A percentile compares a stretch with the other conserved stretches of the same genome.
Conservation (phyloP, 2,113 vertebrate species). For the Scytalopus superciliaris region DNA sequence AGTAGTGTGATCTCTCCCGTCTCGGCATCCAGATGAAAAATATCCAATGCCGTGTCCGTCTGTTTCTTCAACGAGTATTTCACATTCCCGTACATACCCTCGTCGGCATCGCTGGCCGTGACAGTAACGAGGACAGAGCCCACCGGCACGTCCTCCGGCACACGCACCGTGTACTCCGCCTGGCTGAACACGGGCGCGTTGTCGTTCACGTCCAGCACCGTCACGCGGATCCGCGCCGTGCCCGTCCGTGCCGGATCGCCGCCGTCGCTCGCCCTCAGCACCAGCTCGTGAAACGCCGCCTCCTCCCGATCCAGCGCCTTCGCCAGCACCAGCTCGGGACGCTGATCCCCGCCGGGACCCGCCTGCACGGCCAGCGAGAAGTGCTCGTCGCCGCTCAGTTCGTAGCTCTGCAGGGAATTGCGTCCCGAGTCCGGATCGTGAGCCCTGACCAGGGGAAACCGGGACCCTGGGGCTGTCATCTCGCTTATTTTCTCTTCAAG, state of each 20-base stretch:
- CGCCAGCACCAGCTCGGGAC: slow-evolving; percentile 77
- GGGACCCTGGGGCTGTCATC: no score
- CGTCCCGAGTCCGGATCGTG: no score
- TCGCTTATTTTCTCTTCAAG: no score
- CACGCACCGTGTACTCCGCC: neutral
- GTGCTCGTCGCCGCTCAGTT: no score
- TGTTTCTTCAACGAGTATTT: neutral
- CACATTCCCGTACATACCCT: no score
- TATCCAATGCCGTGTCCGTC: no score
- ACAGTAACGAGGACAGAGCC: no score
- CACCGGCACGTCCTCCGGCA: neutral
- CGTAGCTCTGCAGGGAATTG: no score
- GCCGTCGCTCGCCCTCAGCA: slow-evolving; percentile 67
- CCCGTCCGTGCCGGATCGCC: neutral
- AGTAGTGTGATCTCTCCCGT: no score
- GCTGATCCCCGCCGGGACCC: neutral
- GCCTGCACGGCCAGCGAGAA: neutral
- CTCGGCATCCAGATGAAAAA: no score
- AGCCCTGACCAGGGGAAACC: no score
- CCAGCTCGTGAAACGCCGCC: slow-evolving; percentile 74
- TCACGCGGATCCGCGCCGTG: neutral
- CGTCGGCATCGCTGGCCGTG: no score
- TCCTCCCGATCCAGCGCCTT: slow-evolving; percentile 71
- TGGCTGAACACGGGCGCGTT: neutral
- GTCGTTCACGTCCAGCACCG: slow-evolving; percentile 10